phyloP scores from a whole-genome alignment of 2,797 vertebrate genomes.

The Megaceryle alcyon region DNA sequence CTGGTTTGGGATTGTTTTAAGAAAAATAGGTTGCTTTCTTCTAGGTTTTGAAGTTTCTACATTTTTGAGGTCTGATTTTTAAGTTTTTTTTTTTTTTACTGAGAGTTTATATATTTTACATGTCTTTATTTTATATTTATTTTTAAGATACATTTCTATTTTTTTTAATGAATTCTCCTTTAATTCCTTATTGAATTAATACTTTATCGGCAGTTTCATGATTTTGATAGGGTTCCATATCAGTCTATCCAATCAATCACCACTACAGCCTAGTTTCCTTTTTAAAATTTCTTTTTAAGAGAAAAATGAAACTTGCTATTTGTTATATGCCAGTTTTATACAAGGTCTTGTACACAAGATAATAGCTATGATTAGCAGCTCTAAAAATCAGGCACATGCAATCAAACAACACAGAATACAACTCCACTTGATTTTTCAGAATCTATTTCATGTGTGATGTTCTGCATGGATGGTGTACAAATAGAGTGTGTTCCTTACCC shows the following conservation, averaged over 20 bases:
- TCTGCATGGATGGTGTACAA: background rate
- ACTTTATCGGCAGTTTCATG: background rate
- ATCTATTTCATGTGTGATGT: background rate
- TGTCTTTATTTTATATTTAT: background rate
- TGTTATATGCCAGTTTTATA: background rate
- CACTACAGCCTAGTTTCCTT: background rate
- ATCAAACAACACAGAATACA: background rate
- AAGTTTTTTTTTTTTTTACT: background rate
- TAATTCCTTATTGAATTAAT: background rate
- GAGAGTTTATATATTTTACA: background rate
- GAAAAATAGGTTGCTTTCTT: background rate
- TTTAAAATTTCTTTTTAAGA: background rate
- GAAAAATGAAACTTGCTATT: background rate
- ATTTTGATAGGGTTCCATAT: background rate
- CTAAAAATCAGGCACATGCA: background rate
- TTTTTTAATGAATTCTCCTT: background rate
- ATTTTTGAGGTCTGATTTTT: background rate
- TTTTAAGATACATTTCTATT: background rate
- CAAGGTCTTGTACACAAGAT: background rate
- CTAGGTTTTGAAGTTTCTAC: background rate
- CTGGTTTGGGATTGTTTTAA: background rate
- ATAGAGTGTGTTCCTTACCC: background rate
- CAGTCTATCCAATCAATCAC: background rate
- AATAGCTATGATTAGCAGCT: background rate
- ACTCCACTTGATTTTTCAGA: background rate